Evolutionary conservation across 2,797 vertebrate species (phyloP), one percentile per base, ranked within the genome.

Genomic region (Gymnopithys bicolor): DNA sequence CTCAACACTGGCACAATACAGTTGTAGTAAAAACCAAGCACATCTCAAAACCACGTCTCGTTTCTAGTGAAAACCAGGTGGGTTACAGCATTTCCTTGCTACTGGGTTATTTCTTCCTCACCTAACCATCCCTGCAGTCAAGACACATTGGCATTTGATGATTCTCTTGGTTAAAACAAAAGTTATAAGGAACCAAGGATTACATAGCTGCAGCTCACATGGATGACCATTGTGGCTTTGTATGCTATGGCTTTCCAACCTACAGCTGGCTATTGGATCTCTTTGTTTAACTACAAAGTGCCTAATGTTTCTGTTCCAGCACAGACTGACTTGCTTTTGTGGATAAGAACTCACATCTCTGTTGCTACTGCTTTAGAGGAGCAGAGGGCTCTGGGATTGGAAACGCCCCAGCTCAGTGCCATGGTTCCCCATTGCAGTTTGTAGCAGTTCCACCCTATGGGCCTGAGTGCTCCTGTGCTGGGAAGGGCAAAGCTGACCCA

Each of bases 351-450:
- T 1, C 3, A 3, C 30, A 37, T 56, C 30, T 8, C 4, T 33
- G 22, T 7, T 35, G 10, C 22, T 67, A 28, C 15, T 77, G 13
- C 19, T 23, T 25, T 5, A 0, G 5, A 86, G 28, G 35, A 77
- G n/a, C 15, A 51, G 39, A 18, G 27, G 21, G 1, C 14, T 76
- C 43, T 78, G 49, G 67, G 24, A 41, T 3, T 11, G 13, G 7
- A 11, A 13, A 5, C 4, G 33, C 15, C 41, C 19, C 7, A 39
- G 9, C 24, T 10, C 53, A 15, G 10, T 2, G 2, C 14, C 48
- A 5, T 1, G 30, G 16, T 62, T 13, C 21, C 1, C 0, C 0
- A 0, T 1, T 51, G 28, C 21, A 6, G 4, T 43, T 39, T 37
- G 15, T 41, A 84, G 23, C 32, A 18, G 18, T 45, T 45, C 32